These are phyloP conservation scores for Aphis gossypii DNA, from an alignment of 1,140 invertebrate species.

Conservation along the genomic window DNA sequence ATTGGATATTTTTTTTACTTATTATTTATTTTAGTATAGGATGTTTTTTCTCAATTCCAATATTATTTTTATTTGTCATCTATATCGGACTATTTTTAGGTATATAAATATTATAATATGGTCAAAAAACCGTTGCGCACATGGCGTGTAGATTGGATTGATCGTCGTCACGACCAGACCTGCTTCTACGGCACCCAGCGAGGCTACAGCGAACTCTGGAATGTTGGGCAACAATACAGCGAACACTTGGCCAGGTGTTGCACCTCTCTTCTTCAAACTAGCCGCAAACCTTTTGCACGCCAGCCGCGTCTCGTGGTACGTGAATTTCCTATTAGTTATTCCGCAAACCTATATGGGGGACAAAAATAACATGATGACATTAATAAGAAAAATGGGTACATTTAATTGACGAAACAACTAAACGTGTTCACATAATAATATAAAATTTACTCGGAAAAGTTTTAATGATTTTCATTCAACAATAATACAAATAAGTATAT, in stretches of 20 bases:
- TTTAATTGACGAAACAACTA: not conserved
- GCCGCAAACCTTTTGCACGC: constrained; percentile 73
- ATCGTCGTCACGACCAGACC: constrained; percentile 78
- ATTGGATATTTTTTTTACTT: too few relatives aligned
- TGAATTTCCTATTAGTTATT: constrained; percentile 75
- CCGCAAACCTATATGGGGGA: constrained; percentile 71
- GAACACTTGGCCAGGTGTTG: constrained; percentile 75
- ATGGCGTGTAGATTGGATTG: constrained; percentile 81
- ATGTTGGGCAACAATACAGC: constrained; percentile 77
- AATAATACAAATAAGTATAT: not conserved
- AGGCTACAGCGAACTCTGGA: constrained; percentile 77
- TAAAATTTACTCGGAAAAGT: not conserved
- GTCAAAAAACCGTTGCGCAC: constrained; percentile 67
- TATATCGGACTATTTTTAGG: not conserved
- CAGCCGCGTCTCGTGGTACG: constrained; percentile 72
- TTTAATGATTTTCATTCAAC: not conserved
- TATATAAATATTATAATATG: not conserved
- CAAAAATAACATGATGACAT: not conserved
- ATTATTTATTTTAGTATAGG: too few relatives aligned
- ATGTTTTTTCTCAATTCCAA: not conserved
- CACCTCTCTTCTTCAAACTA: constrained; percentile 71
- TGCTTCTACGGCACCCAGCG: constrained; percentile 73
- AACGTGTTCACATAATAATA: not conserved
- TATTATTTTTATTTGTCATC: not conserved
- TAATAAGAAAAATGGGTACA: not conserved